A percentile compares a stretch with the other conserved stretches of the same genome.
Evolutionary conservation across 2,888 invertebrate species (phyloP).

Genomic region (Bombylius major): DNA sequence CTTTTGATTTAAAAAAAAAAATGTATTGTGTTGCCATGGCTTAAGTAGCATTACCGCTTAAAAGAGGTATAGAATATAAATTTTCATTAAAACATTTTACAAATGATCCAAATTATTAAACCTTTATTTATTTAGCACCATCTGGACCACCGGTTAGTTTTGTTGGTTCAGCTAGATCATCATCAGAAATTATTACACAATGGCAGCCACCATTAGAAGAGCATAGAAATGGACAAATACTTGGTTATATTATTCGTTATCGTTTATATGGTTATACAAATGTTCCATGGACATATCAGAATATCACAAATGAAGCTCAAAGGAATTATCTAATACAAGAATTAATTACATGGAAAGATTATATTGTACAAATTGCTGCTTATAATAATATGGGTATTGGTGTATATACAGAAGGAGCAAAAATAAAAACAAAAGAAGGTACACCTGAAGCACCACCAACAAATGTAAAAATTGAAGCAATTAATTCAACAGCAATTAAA

Average conservation of each 20-base stretch:
- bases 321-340: conserved; percentile 83
- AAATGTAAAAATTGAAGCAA: conserved; percentile 59
- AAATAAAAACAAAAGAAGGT: conserved; percentile 92
- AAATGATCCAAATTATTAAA: no score
- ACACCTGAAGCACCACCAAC: conserved; percentile 87
- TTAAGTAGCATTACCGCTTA: no score
- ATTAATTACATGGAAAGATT: conserved; percentile 95
- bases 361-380: conserved; percentile 90
- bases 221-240: conserved; percentile 86
- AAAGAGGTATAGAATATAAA: no score
- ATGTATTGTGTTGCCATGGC: no score
- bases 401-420: conserved; percentile 77
- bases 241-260: conserved; percentile 88
- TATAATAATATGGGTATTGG: conserved; percentile 96
- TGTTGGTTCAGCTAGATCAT: conserved; percentile 86
- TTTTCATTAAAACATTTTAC: no score
- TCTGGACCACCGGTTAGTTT: conserved; percentile 92
- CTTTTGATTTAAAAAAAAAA: no score
- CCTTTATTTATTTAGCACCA: conserved; percentile 53
- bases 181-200: conserved; percentile 90
- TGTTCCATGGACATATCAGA: conserved; percentile 82
- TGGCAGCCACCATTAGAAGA: conserved; percentile 95
- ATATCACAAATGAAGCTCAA: conserved; percentile 86
- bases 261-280: conserved; percentile 83
- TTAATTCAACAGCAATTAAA: conserved; percentile 73